Percentiles rank a stretch among this genome's conserved stretches.
Conservation (phyloP, 1,140 invertebrate species). For the Cepaea nemoralis region DNA sequence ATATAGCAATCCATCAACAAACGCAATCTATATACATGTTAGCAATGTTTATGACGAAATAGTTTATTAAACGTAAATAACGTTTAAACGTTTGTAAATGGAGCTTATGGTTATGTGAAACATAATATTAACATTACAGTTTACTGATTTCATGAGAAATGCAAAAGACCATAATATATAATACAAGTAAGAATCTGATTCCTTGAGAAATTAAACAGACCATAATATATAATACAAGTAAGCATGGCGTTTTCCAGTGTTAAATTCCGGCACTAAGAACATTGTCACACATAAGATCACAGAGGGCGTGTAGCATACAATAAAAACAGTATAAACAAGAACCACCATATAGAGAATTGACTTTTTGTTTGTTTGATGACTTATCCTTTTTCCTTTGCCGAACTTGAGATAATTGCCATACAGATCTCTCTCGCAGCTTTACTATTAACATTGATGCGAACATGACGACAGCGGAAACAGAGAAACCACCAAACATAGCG, state of each 20-base stretch:
- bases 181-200: no score
- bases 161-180: no score
- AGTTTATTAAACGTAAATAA: no score
- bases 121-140: slow-evolving; percentile 18
- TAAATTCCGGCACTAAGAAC: neutral
- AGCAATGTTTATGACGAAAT: no score
- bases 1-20: no score
- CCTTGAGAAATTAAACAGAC: neutral
- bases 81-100: neutral
- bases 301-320: neutral
- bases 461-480: neutral
- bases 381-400: neutral
- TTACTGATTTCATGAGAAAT: neutral
- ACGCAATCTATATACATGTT: no score
- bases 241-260: neutral
- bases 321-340: neutral
- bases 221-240: neutral
- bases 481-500: neutral
- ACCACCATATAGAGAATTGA: neutral
- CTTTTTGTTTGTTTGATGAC: neutral
- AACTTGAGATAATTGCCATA: neutral
- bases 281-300: neutral
- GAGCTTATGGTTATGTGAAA: neutral
- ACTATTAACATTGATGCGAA: neutral
- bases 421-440: neutral